Evolutionary conservation across 2,113 vertebrate genomes (phyloP), one percentile per base, ranked within the genome.

Genomic region (Vulpes lagopus): DNA sequence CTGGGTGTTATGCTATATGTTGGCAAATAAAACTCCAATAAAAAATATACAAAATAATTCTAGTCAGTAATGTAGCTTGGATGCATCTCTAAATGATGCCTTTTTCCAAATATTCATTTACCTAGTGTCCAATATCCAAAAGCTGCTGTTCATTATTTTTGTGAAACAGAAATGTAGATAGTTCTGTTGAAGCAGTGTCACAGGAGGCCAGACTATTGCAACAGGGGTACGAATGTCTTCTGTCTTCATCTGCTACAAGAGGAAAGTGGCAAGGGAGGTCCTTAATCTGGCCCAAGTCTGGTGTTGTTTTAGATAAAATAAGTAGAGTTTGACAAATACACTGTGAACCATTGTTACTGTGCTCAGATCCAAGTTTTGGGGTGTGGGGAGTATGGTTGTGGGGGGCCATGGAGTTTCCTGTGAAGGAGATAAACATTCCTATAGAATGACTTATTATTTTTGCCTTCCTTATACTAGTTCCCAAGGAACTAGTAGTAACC

Each of bases 91-190:
- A 74, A 96, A 78, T n/a, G 74, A 35, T 89, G 27, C 0, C 51
- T 88, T 85, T 96, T n/a, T 81, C 17, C 49, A 90, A 91, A 96
- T 91, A 80, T 38, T 89, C 27, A 59, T 59, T 89, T 69, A 53
- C 32, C 16, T 11, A 55, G 30, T 23, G 11, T 78, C 19, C 22
- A 59, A 94, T 92, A 82, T 67, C 30, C 38, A 64, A 78, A 91
- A 89, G 23, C 38, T 80, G 38, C 17, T 88, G 1, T 74, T 95
- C 12, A 14, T 53, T 89, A 49, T 38, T 65, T 59, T 6, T 60
- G 59, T 25, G 60, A 62, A 35, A 69, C 32, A 69, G 49, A 43
- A 83, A 51, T 69, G 4, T 38, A 65, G 9, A 76, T 51, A 10
- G 15, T 32, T 43, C 62, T 73, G 38, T 76, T 5, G 3, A 32